Base-by-base conservation (phyloP, 2,113 vertebrate species). In the Chitala chitala region DNA sequence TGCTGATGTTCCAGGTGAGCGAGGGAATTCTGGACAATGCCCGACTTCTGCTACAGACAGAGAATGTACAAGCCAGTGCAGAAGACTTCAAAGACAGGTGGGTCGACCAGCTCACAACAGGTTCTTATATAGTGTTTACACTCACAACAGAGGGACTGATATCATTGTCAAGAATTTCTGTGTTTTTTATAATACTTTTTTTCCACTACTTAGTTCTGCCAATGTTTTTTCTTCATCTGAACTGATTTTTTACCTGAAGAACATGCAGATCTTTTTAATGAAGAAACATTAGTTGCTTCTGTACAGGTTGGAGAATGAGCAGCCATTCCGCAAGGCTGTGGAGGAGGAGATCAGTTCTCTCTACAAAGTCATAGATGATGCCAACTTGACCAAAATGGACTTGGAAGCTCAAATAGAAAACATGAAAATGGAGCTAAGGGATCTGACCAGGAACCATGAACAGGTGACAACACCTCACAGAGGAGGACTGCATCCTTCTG, bases 11-110 rank as follows among this genome's bases (percentile, higher is more conserved):
- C 31, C 80, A 98, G 95, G 94, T 98, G 73, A 93, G 94, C 0
- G 94, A 98, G 79, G 91, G 92, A 0, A 93, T 95, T 78, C 82
- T 98, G 79, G 91, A 95, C 81, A 98, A 99, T 0, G 95, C 96
- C 64, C 90, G 88, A 17, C 92, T 98, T 55, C 92, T 94, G 91
- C 90, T 99, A 69, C 94, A 95, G 87, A 94, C 90, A 0, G 96
- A 99, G 80, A 97, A 94, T 12, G 81, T 93, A 71, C 96, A 98
- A 83, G 95, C 94, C 31, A 94, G 87, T 3, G 94, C 92, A 0
- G 94, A 98, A 74, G 94, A 98, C 81, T 94, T 97, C 72, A 98
- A 94, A 80, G 92, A 96, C 69, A 96, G 95, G 91, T 92, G 88
- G 86, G 0, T 22, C 38, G 7, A 63, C 33, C 59, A n/a, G n/a